Conservation (phyloP, 2,797 vertebrate species). For the Lateolabrax maculatus region DNA sequence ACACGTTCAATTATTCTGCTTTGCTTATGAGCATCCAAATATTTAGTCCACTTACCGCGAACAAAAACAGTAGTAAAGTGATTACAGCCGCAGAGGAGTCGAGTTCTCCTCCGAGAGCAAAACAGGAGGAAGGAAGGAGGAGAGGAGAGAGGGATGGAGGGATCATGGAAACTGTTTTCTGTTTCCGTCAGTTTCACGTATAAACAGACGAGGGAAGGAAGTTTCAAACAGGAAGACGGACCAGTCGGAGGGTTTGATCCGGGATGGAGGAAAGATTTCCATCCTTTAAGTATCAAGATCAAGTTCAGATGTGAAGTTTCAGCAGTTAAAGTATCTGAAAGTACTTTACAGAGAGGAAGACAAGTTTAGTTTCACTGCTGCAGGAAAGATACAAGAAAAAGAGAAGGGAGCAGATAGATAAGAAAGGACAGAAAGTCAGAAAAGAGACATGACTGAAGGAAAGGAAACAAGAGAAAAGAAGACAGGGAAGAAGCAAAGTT, state of each 20-base stretch:
- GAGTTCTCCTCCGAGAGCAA: slow-evolving; percentile 81
- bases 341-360: background rate
- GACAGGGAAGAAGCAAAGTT: background rate
- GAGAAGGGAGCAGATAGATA: too few species aligned
- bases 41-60: slow-evolving; percentile 93
- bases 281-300: too few species aligned
- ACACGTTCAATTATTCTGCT: slow-evolving; percentile 89
- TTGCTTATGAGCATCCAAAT: slow-evolving; percentile 91
- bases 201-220: background rate
- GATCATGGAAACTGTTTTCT: background rate
- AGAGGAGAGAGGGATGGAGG: slow-evolving; percentile 11
- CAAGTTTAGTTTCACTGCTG: background rate
- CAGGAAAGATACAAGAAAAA: background rate
- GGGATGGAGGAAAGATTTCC: background rate
- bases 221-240: too few species aligned
- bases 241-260: too few species aligned
- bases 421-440: background rate
- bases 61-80: slow-evolving; percentile 89
- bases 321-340: background rate
- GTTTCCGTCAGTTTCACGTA: background rate
- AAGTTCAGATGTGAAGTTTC: background rate
- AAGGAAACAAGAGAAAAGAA: background rate
- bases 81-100: slow-evolving; percentile 86
- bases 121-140: slow-evolving; percentile 39
- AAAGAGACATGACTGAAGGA: background rate